Evolutionary conservation across 1,140 invertebrate species (phyloP), one percentile per base, ranked within the genome.

Genomic region (Battus philenor): DNA sequence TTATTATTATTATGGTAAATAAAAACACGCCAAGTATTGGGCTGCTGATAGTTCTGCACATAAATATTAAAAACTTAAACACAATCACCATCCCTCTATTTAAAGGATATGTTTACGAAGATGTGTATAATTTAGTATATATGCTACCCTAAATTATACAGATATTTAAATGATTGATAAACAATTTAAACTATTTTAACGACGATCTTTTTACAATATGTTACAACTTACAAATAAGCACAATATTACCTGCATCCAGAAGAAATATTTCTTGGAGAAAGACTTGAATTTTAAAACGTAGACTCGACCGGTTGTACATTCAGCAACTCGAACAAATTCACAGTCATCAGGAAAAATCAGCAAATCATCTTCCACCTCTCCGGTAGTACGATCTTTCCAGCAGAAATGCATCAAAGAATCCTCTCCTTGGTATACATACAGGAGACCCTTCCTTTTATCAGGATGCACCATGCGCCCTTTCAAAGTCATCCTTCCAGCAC

Each of bases 321-420:
- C 95, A 39, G 93, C 90, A 0, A 99, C 96, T 59, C 92, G 90
- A 47, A 97, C 95, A 87, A 98, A 99, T 85, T 99, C 98, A 73
- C 96, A 97, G 81, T 99, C 98, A 84, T 99, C 98, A 16, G 97
- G 98, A 59, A 99, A 99, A 58, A 99, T 98, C 26, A 99, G 97
- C 13, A 99, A 87, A 89, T 99, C 98, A 74, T 91, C 90, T 63
- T 91, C 89, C 10, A 90, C 88, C 50, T 90, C 88, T 33, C 88
- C 89, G 6, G 91, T 91, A 24, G 91, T 91, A 26, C 97, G 90
- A 86, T 98, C 97, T 86, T 98, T 98, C 97, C 97, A 99, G 80
- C 96, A 98, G 68, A 99, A 98, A 86, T 99, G 97, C 92, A 98
- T 97, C 12, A 99, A 87, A 0, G 95, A 94, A 86, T 99, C 98